Base-by-base conservation (phyloP, 2,113 vertebrate species). In the Promerops cafer region DNA sequence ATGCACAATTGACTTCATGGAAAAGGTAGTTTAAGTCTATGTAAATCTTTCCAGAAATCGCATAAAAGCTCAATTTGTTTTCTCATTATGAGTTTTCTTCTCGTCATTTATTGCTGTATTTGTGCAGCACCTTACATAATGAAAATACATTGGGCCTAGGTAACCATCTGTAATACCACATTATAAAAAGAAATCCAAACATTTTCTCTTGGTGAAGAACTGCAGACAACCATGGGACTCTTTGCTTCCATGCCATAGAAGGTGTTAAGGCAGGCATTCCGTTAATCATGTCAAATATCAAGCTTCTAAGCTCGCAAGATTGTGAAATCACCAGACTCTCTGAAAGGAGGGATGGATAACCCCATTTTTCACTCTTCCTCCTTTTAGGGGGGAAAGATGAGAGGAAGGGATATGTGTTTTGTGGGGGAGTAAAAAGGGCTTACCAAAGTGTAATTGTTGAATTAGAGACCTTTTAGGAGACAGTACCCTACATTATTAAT, bases 401-500 rank as follows among this genome's bases (percentile, higher is more conserved):
- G 3, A 47, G 1, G 18, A 71, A 65, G 7, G 4, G 4, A 63
- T 26, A 11, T 0, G 0, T 79, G 4, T 40, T 63, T 28, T 4
- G 4, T 7, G 1, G 1, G 17, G 31, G 16, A 12, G 1, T 4
- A 28, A 13, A 33, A 26, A n/a, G 3, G 19, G 2, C 11, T 30
- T 64, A 59, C 4, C 47, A 83, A 83, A n/a, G 4, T 22, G 2
- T 5, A 66, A 18, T 18, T 45, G 2, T 75, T 54, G 54, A 45
- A 56, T 39, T 64, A 39, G 11, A 9, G 7, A 79, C 39, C 3
- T 31, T 91, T 44, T 10, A 65, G 20, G 14, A 86, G 9, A 39
- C 4, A 19, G 3, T 5, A 8, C 4, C 4, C 16, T 40, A 26
- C 3, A 16, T 24, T 66, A 61, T 82, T 45, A 37, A 28, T 27